phyloP scores from a whole-genome alignment of 2,888 invertebrate species.

The Phragmatobia fuliginosa region DNA sequence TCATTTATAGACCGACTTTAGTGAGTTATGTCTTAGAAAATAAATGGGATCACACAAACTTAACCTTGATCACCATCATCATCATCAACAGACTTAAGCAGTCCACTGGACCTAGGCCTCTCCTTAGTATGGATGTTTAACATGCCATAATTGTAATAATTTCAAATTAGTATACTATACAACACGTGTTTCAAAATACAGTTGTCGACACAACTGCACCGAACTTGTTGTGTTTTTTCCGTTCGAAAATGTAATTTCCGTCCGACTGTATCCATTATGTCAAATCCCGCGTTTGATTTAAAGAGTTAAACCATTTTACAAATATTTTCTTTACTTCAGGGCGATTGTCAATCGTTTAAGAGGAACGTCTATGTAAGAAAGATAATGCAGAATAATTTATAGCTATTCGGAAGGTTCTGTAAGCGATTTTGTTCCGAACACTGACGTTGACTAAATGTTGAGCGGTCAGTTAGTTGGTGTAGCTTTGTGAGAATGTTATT shows the following conservation, averaged over 20 bases:
- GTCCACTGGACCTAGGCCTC: too few species aligned
- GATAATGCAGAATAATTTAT: too few species aligned
- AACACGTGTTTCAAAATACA: neutral
- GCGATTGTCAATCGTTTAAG: too few species aligned
- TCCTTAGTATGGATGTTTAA: too few species aligned
- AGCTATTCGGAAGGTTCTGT: neutral
- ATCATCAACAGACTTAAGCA: too few species aligned
- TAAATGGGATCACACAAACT: neutral
- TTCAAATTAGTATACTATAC: neutral
- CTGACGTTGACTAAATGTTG: slow-evolving; percentile 27
- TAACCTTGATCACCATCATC: too few species aligned
- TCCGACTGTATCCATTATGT: neutral
- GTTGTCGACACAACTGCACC: neutral
- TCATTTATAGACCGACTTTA: too few species aligned
- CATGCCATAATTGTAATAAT: neutral
- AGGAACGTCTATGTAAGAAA: too few species aligned
- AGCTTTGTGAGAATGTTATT: too few species aligned
- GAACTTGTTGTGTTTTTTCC: neutral
- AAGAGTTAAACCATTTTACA: neutral
- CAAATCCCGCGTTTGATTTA: neutral
- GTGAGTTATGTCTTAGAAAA: neutral
- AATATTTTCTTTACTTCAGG: neutral
- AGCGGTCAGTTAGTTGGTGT: slow-evolving; percentile 6
- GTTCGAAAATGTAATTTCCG: neutral
- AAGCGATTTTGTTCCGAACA: slow-evolving; percentile 19